Base-by-base conservation (phyloP, 2,797 vertebrate species). In the Halcyon chelicuti region DNA sequence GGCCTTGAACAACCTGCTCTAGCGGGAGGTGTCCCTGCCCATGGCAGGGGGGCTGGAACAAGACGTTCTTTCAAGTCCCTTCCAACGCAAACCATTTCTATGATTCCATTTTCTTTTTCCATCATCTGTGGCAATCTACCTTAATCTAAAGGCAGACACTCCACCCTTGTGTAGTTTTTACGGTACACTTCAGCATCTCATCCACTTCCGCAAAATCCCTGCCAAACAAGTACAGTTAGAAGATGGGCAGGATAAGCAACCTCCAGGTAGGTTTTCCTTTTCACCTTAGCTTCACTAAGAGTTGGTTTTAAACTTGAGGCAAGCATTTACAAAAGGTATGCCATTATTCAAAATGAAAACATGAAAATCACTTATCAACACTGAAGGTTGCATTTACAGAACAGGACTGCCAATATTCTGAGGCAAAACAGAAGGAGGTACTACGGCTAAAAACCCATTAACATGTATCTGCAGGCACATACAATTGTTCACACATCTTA, bases 401-500 rank as follows among this genome's bases (percentile, higher is more conserved):
- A 39, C n/a, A 39, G 18, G 40, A 19, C 17, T 51, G 7, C 15
- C 52, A 21, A 25, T 58, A 39, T 52, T 49, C 29, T 70, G 79
- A 29, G 3, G 29, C 19, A 71, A 46, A 78, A 58, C 2, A 31
- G 22, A 63, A 87, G 31, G 13, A 55, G 7, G 12, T 5, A 52
- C 17, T 13, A 31, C 0, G 47, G 61, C 40, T 62, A 39, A 62
- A 94, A 87, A 23, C 11, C 68, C 14, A 14, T 46, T 39, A 91
- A 60, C 8, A 29, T 6, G 7, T 9, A 40, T 25, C 47, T 1
- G 3, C 0, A 6, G 25, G 49, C 46, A 77, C 22, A 29, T 6
- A 79, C 9, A 44, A 88, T 68, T 11, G 49, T 44, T 74, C 26
- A 71, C 33, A 68, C 25, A 49, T 20, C 63, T 83, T 76, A 62